Evolutionary conservation across 1,140 invertebrate species (phyloP).

Genomic region (Drosophila melanogaster): Release_6_plus_ISO1_MT NC_004354.4:14867501-14868000

Average conservation of each 20-base stretch:
- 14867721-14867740: constrained; percentile 17
- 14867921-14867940: no score
- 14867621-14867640: constrained; percentile 17
- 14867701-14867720: neutral
- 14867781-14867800: neutral
- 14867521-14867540: constrained; percentile 15
- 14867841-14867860: neutral
- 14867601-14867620: neutral
- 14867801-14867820: neutral
- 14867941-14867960: no score
- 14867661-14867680: neutral
- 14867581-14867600: neutral
- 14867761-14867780: neutral
- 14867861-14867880: no score
- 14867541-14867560: constrained; percentile 14
- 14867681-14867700: constrained; percentile 24
- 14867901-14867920: neutral
- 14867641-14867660: constrained; percentile 21
- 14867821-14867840: neutral
- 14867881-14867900: no score
- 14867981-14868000: no score
- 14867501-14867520: neutral
- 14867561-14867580: constrained; percentile 16
- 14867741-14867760: constrained; percentile 17
- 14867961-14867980: no score